phyloP scores from a whole-genome alignment of 2,113 vertebrate species.

The Rhea pennata region DNA sequence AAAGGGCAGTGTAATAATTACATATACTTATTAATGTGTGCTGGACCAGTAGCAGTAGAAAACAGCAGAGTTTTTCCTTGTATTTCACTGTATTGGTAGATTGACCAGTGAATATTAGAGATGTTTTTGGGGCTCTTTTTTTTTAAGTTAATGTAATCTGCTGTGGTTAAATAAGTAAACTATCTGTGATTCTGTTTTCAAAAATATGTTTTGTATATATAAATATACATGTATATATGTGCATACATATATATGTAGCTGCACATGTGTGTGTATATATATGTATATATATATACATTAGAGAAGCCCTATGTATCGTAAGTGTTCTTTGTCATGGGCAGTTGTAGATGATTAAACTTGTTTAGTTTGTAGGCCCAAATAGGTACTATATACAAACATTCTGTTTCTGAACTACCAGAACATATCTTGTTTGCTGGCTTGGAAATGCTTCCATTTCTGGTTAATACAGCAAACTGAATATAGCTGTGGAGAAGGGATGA shows the following conservation, averaged over 20 bases:
- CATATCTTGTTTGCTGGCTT: background rate
- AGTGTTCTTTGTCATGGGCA: background rate
- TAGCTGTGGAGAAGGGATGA: background rate
- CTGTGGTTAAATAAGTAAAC: background rate
- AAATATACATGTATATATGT: too few species aligned
- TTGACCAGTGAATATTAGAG: background rate
- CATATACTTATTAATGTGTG: background rate
- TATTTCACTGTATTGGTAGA: background rate
- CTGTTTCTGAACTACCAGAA: background rate
- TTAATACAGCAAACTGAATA: background rate
- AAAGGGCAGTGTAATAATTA: slow-evolving; percentile 15
- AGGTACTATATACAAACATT: background rate
- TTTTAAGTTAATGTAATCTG: background rate
- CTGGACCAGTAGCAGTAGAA: background rate
- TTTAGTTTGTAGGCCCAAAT: background rate
- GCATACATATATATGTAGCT: too few species aligned
- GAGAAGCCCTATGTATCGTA: background rate
- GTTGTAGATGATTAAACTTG: background rate
- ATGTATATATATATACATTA: background rate
- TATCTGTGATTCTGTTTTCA: background rate
- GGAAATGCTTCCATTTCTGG: background rate
- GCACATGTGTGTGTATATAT: too few species aligned
- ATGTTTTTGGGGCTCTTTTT: background rate
- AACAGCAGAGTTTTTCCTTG: background rate
- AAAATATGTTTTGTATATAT: too few species aligned